Evolutionary conservation across 2,888 invertebrate species (phyloP).

Genomic region (Schrankia costaestrigalis): DNA sequence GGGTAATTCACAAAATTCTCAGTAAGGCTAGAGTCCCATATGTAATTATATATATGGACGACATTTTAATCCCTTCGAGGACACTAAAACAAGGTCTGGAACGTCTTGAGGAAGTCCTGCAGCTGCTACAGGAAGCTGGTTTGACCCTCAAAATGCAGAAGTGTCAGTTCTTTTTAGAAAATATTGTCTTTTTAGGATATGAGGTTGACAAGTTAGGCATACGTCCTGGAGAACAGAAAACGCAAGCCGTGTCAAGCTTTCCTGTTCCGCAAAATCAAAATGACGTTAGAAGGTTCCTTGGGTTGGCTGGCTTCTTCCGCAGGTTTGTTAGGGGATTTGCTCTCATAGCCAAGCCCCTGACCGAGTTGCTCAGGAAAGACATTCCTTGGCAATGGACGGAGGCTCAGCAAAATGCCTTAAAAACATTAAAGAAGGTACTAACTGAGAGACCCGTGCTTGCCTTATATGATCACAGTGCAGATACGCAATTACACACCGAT

Average conservation of each 20-base stretch:
- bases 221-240: conserved; percentile 22
- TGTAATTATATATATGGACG: conserved; percentile 31
- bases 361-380: conserved; percentile 6
- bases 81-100: conserved; percentile 16
- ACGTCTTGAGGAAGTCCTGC: conserved; percentile 12
- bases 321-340: conserved; percentile 5
- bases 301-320: conserved; percentile 7
- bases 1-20: conserved; percentile 25
- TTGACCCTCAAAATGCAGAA: conserved; percentile 30
- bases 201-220: conserved; percentile 26
- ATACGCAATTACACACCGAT: conserved; percentile 44
- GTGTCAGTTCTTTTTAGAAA: conserved; percentile 28
- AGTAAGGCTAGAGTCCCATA: conserved; percentile 2
- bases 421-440: conserved; percentile 25
- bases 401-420: conserved; percentile 20
- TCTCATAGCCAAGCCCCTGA: not conserved
- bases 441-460: conserved; percentile 32
- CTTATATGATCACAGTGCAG: conserved; percentile 26
- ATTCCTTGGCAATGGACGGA: conserved; percentile 18
- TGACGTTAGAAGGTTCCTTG: conserved; percentile 6
- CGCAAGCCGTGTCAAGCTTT: conserved; percentile 16
- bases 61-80: conserved; percentile 22
- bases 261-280: conserved; percentile 2
- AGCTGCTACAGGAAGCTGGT: not conserved
- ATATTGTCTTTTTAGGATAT: conserved; percentile 32